These are phyloP conservation scores for Psammodynastes pulverulentus DNA, from an alignment of 2,113 vertebrate genomes.

Conservation along the genomic window DNA sequence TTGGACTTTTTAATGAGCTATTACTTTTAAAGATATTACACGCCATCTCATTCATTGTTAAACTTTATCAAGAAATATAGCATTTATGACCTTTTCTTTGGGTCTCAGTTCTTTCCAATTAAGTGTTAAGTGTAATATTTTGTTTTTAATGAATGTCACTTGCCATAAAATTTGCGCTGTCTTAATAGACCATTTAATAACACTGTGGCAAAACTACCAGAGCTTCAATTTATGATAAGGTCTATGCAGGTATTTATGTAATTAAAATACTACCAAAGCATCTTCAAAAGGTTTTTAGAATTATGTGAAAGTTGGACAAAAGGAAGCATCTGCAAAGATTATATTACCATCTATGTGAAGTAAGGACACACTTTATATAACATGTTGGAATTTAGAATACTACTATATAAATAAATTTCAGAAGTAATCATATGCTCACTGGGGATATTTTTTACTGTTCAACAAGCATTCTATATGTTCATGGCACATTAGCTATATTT, in stretches of 20 bases:
- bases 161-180: neutral
- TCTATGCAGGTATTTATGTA: neutral
- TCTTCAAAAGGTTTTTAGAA: neutral
- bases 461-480: neutral
- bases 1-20: neutral
- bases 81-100: neutral
- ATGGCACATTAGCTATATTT: neutral
- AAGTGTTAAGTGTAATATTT: conserved; percentile 13
- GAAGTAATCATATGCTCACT: neutral
- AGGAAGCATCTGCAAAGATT: neutral
- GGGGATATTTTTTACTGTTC: neutral
- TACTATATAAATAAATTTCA: neutral
- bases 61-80: neutral
- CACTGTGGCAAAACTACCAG: neutral
- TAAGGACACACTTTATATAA: neutral
- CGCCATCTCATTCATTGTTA: neutral
- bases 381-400: neutral
- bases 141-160: neutral
- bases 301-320: neutral
- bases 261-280: neutral
- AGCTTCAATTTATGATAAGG: neutral
- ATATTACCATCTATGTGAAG: neutral
- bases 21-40: neutral
- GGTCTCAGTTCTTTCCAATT: conserved; percentile 4
- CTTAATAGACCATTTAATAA: neutral